phyloP scores from a whole-genome alignment of 2,797 vertebrate species.

The Sebastes miniatus region DNA sequence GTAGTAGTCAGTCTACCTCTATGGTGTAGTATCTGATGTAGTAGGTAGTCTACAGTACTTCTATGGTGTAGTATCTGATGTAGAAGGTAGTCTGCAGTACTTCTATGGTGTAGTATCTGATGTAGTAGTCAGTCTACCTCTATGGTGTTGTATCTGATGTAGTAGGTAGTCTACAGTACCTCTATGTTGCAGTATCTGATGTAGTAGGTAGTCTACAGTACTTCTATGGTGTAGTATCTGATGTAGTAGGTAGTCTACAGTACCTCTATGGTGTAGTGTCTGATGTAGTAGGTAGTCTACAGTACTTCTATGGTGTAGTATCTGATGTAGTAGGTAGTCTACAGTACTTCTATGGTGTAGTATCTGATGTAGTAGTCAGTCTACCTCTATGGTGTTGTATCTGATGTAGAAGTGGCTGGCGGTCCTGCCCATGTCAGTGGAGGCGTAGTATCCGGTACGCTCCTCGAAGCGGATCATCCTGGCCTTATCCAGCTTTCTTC shows the following conservation, averaged over 20 bases:
- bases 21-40: conserved; percentile 99
- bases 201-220: conserved; percentile 82
- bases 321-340: conserved; percentile 85
- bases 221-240: conserved; percentile 98
- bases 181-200: conserved; percentile 98
- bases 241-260: conserved; percentile 81
- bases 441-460: conserved; percentile 94
- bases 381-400: conserved; percentile 94
- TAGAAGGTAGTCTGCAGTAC: conserved; percentile 83
- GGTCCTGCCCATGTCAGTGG: conserved; percentile 95
- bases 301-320: conserved; percentile 98
- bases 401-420: conserved; percentile 98
- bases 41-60: conserved; percentile 72
- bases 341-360: conserved; percentile 98
- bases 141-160: conserved; percentile 98
- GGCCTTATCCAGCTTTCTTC: conserved; percentile 94
- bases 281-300: too few relatives aligned
- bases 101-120: conserved; percentile 98
- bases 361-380: conserved; percentile 89
- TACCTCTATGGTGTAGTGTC: conserved; percentile 98
- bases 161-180: too few relatives aligned
- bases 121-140: conserved; percentile 88
- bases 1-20: conserved; percentile 85
- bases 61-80: conserved; percentile 97
- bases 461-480: conserved; percentile 98